A percentile compares a stretch with the other conserved stretches of the same genome.
Conservation (phyloP, 2,888 invertebrate species). For the Spatulosminthurus flaviceps region DNA sequence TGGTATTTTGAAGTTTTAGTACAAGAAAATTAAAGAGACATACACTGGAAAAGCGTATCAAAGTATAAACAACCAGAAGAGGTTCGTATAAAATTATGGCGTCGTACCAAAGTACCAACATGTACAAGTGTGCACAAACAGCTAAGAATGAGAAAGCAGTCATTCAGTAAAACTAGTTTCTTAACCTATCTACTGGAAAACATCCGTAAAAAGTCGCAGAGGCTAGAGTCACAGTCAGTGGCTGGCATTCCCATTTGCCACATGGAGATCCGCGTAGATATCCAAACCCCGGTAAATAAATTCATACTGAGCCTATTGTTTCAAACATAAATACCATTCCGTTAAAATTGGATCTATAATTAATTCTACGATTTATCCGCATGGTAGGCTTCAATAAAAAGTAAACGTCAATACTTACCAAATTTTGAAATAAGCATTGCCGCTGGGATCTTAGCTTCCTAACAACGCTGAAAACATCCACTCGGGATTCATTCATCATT, state of each 20-base stretch:
- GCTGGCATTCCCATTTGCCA: conserved; percentile 62
- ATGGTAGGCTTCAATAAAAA: no score
- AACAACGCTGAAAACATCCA: conserved; percentile 85
- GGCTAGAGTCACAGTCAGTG: conserved; percentile 55
- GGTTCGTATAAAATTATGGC: conserved; percentile 53
- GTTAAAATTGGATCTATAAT: no score
- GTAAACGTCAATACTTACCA: conserved; percentile 72
- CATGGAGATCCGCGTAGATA: conserved; percentile 86
- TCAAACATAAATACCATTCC: background rate
- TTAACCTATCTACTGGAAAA: conserved; percentile 49
- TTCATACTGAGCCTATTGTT: conserved; percentile 93
- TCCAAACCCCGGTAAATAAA: conserved; percentile 91
- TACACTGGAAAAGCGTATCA: conserved; percentile 51
- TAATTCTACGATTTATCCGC: no score
- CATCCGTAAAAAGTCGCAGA: conserved; percentile 45
- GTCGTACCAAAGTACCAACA: conserved; percentile 46
- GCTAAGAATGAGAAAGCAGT: conserved; percentile 49
- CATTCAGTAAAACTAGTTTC: conserved; percentile 40
- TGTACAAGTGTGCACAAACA: conserved; percentile 44
- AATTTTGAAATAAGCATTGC: conserved; percentile 82
- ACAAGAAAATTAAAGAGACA: conserved; percentile 42
- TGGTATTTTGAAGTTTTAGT: background rate
- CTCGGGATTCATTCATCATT: conserved; percentile 81
- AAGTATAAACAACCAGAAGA: conserved; percentile 55
- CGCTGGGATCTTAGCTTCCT: conserved; percentile 86